Evolutionary conservation across 2,888 invertebrate species (phyloP), one percentile per base, ranked within the genome.

Genomic region (Venustoraphidia nigricollis): DNA sequence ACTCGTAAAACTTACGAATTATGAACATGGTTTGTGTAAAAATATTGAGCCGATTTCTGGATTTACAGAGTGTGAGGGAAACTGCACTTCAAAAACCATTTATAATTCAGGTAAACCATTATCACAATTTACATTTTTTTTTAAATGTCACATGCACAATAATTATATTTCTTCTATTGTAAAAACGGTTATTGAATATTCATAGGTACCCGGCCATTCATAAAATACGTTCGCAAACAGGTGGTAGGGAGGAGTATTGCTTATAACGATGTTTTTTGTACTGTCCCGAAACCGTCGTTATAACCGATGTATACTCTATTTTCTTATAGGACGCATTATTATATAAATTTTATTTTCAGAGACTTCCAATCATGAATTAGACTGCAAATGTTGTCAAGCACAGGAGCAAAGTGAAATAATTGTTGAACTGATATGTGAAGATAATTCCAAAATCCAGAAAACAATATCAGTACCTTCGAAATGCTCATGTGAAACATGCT

Each of bases 61-160:
- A 6, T 75, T 87, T 58, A 77, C 74, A 9, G 79, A 85, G 63
- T 89, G 88, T 57, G 69, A 72, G 44, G 88, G 88, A 1, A 60
- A 67, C 10, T 88, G 88, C 57, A 67, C 73, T 53, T 85, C 87
- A 0, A 76, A 77, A 13, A 80, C 83, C 0, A 63, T 72, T n/a
- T 86, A 77, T 54, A 81, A 82, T 58, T 10, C 17, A 40, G 27
- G 27, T 27, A 27, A 27, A 6, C 27, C 27, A 27, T 27, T 27
- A 27, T 6, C 27, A 5, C 27, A 27, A 6, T 27, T 27, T 27
- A 27, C 27, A 27, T 27, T 27, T 27, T 27, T 27, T n/a, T n/a
- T n/a, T n/a, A n/a, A n/a, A n/a, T n/a, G n/a, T n/a, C n/a, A n/a
- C n/a, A n/a, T n/a, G n/a, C n/a, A n/a, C n/a, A n/a, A n/a, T n/a